Evolutionary conservation across 2,797 vertebrate species (phyloP), one percentile per base, ranked within the genome.

Genomic region (Yasuhikotakia modesta): DNA sequence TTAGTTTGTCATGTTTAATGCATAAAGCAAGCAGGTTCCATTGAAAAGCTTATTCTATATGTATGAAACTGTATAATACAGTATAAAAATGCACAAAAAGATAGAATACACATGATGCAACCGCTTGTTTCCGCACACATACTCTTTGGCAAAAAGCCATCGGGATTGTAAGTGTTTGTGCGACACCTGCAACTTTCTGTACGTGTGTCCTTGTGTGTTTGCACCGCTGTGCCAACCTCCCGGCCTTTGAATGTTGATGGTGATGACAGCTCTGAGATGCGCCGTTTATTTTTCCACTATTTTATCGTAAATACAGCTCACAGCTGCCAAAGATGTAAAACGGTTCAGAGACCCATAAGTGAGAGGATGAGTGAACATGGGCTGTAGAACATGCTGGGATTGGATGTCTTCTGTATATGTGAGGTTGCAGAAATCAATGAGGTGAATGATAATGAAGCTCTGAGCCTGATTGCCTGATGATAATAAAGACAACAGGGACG

Each of bases 221-320:
- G 52, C 14, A 5, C 8, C 24, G 55, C 32, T 17, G 45, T 73
- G 79, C 68, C 79, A 74, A 55, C 60, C 64, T 81, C 63, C n/a
- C 66, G 65, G 70, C 66, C 55, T 70, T 39, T 19, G 24, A 66
- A 46, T 91, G 90, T 88, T 90, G 88, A 88, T 50, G 73, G 85
- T 89, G 81, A 88, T 70, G 86, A 84, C 83, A 76, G 70, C 61
- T 81, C 60, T 81, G 27, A 81, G 63, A 16, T 5, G 5, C 65
- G 79, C 85, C 32, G 46, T 81, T 89, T 87, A 83, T 83, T 80
- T 88, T 89, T 87, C 83, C 87, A 83, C 43, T 88, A 85, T 87
- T 88, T 90, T 85, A 82, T 86, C 43, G 50, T 88, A 87, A 91
- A 90, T 86, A 83, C 24, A 70, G 82, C 85, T 78, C 1, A 30